A percentile compares a stretch with the other conserved stretches of the same genome.
Evolutionary conservation across 1,140 invertebrate species (phyloP).

Genomic region (Glossosoma conforme): DNA sequence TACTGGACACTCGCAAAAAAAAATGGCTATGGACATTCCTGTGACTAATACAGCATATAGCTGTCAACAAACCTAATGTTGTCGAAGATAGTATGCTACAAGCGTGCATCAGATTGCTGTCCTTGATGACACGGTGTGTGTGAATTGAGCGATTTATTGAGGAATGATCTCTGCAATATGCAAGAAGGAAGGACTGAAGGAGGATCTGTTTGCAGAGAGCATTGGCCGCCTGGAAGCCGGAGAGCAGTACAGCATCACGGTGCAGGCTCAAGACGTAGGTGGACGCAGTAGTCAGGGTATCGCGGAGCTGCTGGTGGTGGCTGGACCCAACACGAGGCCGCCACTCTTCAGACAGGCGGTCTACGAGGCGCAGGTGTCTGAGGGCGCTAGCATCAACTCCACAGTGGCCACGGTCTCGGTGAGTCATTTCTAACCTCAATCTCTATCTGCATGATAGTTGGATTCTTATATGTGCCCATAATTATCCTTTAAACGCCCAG

Average conservation of each 20-base stretch:
- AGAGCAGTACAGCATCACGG: conserved; percentile 83
- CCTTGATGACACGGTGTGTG: too few species aligned
- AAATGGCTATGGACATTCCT: too few species aligned
- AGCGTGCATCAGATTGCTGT: too few species aligned
- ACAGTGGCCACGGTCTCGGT: conserved; percentile 60
- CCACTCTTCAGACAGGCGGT: conserved; percentile 73
- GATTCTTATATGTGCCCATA: background rate
- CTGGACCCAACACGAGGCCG: conserved; percentile 79
- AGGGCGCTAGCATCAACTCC: conserved; percentile 80
- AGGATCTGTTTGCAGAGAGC: conserved; percentile 49
- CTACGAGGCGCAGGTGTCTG: conserved; percentile 83
- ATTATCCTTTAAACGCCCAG: too few species aligned
- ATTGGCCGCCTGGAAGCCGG: conserved; percentile 74
- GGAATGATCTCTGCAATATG: too few species aligned
- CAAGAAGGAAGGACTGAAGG: too few species aligned
- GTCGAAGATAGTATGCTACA: too few species aligned
- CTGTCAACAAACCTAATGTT: too few species aligned
- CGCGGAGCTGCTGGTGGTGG: conserved; percentile 62
- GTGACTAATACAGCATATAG: too few species aligned
- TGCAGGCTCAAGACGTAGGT: conserved; percentile 70
- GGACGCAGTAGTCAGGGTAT: conserved; percentile 74
- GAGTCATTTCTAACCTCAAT: conserved; percentile 23
- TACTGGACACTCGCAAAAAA: too few species aligned
- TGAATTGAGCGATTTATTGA: too few species aligned
- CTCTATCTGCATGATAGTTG: background rate